These are phyloP conservation scores for Aspidiotus destructor DNA, from an alignment of 2,888 invertebrate genomes.

Conservation along the genomic window DNA sequence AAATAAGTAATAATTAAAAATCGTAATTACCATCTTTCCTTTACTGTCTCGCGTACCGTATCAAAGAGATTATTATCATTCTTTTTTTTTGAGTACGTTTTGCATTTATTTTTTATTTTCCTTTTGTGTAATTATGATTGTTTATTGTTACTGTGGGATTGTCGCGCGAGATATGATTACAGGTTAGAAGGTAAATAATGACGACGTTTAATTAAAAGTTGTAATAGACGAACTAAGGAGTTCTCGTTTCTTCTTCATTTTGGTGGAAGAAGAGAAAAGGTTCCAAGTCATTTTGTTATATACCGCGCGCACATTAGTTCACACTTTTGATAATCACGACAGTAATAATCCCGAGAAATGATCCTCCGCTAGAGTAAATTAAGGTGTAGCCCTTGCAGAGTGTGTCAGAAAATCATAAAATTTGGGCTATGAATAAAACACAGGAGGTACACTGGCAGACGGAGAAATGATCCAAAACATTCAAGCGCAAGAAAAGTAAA, in stretches of 20 bases:
- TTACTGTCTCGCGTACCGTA: conserved; percentile 12
- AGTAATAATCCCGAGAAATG: too few species aligned
- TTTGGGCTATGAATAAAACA: too few species aligned
- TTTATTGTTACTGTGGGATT: conserved; percentile 31
- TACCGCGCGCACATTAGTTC: too few species aligned
- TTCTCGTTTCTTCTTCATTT: not conserved
- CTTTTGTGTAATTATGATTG: conserved; percentile 30
- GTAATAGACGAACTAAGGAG: conserved; percentile 23
- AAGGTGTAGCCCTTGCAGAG: too few species aligned
- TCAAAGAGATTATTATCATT: conserved; percentile 28
- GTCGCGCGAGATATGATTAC: conserved; percentile 32
- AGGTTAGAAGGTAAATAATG: conserved; percentile 29
- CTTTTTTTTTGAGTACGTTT: not conserved
- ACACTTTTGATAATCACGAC: too few species aligned
- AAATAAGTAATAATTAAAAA: conserved; percentile 30
- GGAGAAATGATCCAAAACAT: too few species aligned
- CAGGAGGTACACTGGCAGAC: too few species aligned
- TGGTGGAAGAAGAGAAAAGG: too few species aligned
- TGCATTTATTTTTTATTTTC: conserved; percentile 5
- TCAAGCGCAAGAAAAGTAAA: too few species aligned
- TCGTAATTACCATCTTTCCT: conserved; percentile 30
- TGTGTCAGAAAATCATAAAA: too few species aligned
- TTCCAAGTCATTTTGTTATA: too few species aligned
- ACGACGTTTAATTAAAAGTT: conserved; percentile 29
- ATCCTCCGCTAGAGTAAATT: too few species aligned